These are phyloP conservation scores for Raphicerus campestris DNA, from an alignment of 2,113 vertebrate species.

Conservation along the genomic window DNA sequence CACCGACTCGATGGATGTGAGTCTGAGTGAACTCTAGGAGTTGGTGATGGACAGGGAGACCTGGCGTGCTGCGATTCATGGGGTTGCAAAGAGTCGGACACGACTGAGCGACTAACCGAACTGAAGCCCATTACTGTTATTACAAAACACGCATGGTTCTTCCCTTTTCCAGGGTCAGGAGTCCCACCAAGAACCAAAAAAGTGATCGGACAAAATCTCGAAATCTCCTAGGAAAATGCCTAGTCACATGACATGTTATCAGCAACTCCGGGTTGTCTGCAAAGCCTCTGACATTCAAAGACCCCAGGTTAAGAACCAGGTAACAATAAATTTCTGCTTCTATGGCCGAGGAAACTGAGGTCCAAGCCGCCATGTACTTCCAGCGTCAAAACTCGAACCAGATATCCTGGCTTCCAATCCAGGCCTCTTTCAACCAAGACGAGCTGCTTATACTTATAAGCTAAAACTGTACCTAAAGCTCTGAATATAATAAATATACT, in stretches of 20 bases:
- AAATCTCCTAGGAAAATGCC: background rate
- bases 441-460: background rate
- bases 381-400: background rate
- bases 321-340: background rate
- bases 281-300: background rate
- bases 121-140: background rate
- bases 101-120: too few species aligned
- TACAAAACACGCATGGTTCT: background rate
- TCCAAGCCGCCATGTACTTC: background rate
- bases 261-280: background rate
- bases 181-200: background rate
- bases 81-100: too few species aligned
- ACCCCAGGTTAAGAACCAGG: background rate
- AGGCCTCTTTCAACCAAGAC: background rate
- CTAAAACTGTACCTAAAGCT: background rate
- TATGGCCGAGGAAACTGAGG: background rate
- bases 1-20: accelerated
- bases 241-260: background rate
- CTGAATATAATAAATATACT: background rate
- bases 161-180: background rate
- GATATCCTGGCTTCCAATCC: background rate
- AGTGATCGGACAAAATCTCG: background rate
- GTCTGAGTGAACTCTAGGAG: too few species aligned
- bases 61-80: too few species aligned
- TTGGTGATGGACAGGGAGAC: too few species aligned